These are phyloP conservation scores for Drosophila atripex DNA, from an alignment of 2,888 invertebrate genomes.

Conservation along the genomic window DNA sequence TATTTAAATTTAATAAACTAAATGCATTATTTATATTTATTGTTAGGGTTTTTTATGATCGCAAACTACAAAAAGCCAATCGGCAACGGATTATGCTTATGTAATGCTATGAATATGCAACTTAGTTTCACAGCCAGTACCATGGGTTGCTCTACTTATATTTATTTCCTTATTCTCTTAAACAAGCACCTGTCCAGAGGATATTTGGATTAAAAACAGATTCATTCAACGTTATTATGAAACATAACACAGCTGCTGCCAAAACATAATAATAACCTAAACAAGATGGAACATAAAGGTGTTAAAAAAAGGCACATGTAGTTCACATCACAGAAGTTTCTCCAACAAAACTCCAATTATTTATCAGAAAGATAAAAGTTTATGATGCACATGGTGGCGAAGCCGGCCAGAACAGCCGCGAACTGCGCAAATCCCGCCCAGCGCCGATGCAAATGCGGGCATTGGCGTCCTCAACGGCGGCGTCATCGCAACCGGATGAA, in stretches of 20 bases:
- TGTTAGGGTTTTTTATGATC: too few species aligned
- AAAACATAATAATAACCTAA: too few species aligned
- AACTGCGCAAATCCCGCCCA: conserved; percentile 88
- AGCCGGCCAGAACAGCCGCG: conserved; percentile 86
- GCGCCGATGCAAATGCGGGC: conserved; percentile 85
- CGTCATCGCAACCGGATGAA: conserved; percentile 62
- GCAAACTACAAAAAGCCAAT: too few species aligned
- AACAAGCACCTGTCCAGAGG: background rate
- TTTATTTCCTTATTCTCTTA: conserved; percentile 1
- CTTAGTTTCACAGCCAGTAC: too few species aligned
- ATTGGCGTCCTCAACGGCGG: conserved; percentile 75
- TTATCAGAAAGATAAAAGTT: conserved; percentile 85
- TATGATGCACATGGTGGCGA: conserved; percentile 87
- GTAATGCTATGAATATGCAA: too few species aligned
- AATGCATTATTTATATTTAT: too few species aligned
- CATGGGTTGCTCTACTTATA: background rate
- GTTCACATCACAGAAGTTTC: conserved; percentile 25
- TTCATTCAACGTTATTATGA: conserved; percentile 8
- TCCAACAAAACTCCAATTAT: conserved; percentile 12
- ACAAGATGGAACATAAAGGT: background rate
- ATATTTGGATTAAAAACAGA: conserved; percentile 3
- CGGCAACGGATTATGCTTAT: too few species aligned
- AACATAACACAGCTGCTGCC: conserved; percentile 30
- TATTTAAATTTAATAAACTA: too few species aligned
- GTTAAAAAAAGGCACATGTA: conserved; percentile 7